Evolutionary conservation across 1,140 invertebrate genomes (phyloP), one percentile per base, ranked within the genome.

Genomic region (Meteorus sp.): DNA sequence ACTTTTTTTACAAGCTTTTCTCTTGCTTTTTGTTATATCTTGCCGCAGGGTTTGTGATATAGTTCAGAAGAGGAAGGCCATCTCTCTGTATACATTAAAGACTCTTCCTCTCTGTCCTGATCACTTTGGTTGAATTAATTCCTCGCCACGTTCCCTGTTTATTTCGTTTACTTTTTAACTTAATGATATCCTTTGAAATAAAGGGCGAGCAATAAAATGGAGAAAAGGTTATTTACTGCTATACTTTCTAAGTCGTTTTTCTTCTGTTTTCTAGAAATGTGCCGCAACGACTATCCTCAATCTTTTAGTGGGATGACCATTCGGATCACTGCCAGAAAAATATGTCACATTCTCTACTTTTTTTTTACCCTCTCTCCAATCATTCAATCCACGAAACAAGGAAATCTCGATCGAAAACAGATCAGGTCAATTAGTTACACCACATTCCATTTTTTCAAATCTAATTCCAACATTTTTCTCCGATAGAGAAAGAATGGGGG

Each of bases 41-140:
- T n/a, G n/a, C n/a, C n/a, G n/a, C n/a, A n/a, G n/a, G n/a, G n/a
- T n/a, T n/a, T n/a, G n/a, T n/a, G n/a, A n/a, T n/a, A n/a, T n/a
- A n/a, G n/a, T n/a, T n/a, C n/a, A n/a, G n/a, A n/a, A n/a, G n/a
- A n/a, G n/a, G n/a, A n/a, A n/a, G n/a, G n/a, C n/a, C n/a, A n/a
- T n/a, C n/a, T n/a, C n/a, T n/a, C n/a, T n/a, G n/a, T n/a, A n/a
- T n/a, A 11, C 29, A 7, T 11, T 11, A 33, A 7, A 33, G 33
- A 52, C 41, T 25, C 55, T 51, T 13, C 7, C 6, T 17, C 19
- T 35, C 33, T 50, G 35, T 39, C 44, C 31, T 60, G 60, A 72
- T 70, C 68, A 62, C 66, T 69, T 68, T 63, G 63, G 64, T 62
- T 63, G 69, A 72, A 68, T 69, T 71, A 71, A 71, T 71, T 57